These are phyloP conservation scores for Sitta europaea DNA, from an alignment of 2,113 vertebrate genomes.

Conservation along the genomic window DNA sequence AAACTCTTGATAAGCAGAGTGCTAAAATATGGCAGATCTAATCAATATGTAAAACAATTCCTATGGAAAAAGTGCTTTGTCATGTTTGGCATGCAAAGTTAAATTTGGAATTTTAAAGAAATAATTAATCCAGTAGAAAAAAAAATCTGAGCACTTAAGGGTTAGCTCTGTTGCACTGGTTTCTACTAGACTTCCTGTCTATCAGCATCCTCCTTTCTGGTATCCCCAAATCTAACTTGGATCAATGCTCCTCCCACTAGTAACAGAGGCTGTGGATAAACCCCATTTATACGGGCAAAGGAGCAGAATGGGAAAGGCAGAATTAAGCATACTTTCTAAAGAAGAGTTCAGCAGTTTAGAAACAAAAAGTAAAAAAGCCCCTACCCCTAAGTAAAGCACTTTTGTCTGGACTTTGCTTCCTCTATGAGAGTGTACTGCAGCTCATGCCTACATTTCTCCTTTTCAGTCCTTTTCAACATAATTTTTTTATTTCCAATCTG, in stretches of 20 bases:
- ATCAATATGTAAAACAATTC: neutral
- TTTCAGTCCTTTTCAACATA: neutral
- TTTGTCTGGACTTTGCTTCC: neutral
- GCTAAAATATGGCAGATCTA: neutral
- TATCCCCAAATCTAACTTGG: neutral
- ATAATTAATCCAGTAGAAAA: neutral
- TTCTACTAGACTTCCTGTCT: neutral
- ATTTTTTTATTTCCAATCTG: neutral
- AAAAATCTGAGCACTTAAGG: neutral
- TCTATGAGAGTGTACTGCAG: neutral
- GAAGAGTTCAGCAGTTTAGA: neutral
- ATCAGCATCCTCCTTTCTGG: neutral
- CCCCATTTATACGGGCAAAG: neutral
- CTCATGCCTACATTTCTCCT: neutral
- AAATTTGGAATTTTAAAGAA: neutral
- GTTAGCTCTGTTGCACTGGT: neutral
- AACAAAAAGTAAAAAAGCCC: neutral
- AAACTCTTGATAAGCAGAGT: neutral
- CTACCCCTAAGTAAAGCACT: neutral
- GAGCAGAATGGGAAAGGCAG: neutral
- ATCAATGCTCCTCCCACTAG: fast-evolving
- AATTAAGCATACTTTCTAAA: neutral
- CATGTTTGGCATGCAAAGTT: neutral
- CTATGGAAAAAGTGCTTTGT: neutral
- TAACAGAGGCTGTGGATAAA: neutral